Percentiles rank a stretch among this genome's conserved stretches.
Evolutionary conservation across 1,140 invertebrate species (phyloP).

Genomic region (Charaxes varanes): DNA sequence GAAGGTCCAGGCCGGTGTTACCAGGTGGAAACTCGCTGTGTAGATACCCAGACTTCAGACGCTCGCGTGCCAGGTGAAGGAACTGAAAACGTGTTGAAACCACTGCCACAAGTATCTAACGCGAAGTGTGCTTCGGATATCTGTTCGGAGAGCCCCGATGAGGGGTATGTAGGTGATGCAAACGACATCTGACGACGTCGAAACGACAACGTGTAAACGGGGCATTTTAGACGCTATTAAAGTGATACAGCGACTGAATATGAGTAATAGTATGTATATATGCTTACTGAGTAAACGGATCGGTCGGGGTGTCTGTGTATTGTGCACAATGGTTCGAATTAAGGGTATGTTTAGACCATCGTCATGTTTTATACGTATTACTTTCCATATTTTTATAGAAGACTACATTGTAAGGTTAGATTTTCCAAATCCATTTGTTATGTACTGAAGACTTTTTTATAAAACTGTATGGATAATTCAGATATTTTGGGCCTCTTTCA

Average conservation of each 20-base stretch:
- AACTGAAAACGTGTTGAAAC: conserved; percentile 56
- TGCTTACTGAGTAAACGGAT: conserved; percentile 14
- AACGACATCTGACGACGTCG: conserved; percentile 78
- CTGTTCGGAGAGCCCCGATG: conserved; percentile 89
- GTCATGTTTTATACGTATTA: conserved; percentile 18
- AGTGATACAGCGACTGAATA: conserved; percentile 72
- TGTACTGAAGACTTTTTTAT: too few species aligned
- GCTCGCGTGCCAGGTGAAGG: conserved; percentile 46
- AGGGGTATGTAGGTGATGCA: conserved; percentile 88
- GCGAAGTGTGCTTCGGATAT: conserved; percentile 74
- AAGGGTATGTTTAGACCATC: conserved; percentile 14
- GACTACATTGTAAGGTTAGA: conserved; percentile 16
- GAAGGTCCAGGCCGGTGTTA: conserved; percentile 54
- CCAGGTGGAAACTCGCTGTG: conserved; percentile 68
- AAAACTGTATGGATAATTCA: too few species aligned
- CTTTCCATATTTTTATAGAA: conserved; percentile 22
- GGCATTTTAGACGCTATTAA: conserved; percentile 55
- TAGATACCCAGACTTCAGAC: conserved; percentile 76
- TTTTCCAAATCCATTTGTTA: conserved; percentile 8
- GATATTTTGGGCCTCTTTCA: too few species aligned
- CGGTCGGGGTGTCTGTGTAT: conserved; percentile 25
- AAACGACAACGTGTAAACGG: conserved; percentile 59
- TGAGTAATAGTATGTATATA: conserved; percentile 61
- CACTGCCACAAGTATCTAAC: conserved; percentile 59
- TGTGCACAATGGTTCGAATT: conserved; percentile 29